Evolutionary conservation across 2,888 invertebrate species (phyloP), one percentile per base, ranked within the genome.

Genomic region (Vandiemenella viatica): DNA sequence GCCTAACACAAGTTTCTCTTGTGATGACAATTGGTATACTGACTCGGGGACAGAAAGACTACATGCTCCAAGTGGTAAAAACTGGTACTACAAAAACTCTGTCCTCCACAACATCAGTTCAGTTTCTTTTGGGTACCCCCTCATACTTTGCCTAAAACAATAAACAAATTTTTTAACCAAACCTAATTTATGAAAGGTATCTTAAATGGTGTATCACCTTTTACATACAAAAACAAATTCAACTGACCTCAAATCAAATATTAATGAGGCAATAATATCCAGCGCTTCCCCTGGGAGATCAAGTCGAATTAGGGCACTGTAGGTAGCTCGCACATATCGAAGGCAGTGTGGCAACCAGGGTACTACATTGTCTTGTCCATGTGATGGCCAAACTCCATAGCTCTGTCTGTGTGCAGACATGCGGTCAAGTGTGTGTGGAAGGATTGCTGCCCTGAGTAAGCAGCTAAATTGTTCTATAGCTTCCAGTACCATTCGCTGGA

Each of bases 281-380:
- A 91, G 70, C 4, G 89, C 88, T 66, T 93, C 91, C 48, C 80
- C 82, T 0, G 91, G 91, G 50, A 93, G 70, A 65, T 95, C 93
- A 32, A 92, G 70, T 51, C 83, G 80, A 55, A 90, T 79, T 18
- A 95, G 68, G 5, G 81, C 78, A 37, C 82, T 79, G 61, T 90
- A 88, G 43, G 88, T 83, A 46, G 84, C 81, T 52, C 87, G 72
- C 37, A 92, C 77, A 57, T 83, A 80, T 43, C 85, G 74, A 45
- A 95, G 72, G 65, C 90, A 87, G 61, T 83, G 80, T 1, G 87
- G 80, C 38, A 87, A 70, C 81, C 86, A 87, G 6, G 77, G 67
- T 55, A 69, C 76, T n/a, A 62, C 58, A 38, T 38, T 17, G 3
- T 62, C 62, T 4, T 63, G 59, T 1, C 64, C 59, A 44, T 55